Conservation (phyloP, 2,888 invertebrate genomes). For the Euzetes globulus region DNA sequence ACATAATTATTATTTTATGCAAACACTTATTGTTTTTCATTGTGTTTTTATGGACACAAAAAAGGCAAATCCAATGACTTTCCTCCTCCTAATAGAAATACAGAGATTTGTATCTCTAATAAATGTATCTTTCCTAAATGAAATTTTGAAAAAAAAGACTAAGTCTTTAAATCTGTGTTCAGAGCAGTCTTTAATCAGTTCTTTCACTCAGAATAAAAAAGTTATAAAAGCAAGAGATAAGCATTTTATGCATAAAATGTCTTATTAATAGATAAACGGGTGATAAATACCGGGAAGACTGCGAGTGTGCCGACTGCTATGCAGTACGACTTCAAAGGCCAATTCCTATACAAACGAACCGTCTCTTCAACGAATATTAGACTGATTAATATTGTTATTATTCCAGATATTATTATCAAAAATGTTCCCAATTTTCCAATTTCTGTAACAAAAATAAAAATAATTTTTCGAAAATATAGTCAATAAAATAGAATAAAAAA, state of each 20-base stretch:
- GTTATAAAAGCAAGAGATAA: too few relatives aligned
- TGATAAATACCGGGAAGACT: constrained; percentile 41
- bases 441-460: background rate
- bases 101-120: too few relatives aligned
- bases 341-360: constrained; percentile 38
- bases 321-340: constrained; percentile 41
- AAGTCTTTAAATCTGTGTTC: too few relatives aligned
- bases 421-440: constrained; percentile 27
- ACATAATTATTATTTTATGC: too few relatives aligned
- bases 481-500: too few relatives aligned
- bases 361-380: constrained; percentile 37
- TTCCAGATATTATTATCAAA: background rate
- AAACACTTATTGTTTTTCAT: background rate
- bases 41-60: background rate
- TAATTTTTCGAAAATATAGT: background rate
- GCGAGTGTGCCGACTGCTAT: constrained; percentile 39
- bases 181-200: too few relatives aligned
- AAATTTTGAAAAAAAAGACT: too few relatives aligned
- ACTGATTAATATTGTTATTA: constrained; percentile 16
- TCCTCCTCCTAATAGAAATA: too few relatives aligned
- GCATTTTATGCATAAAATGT: too few relatives aligned
- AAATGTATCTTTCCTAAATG: too few relatives aligned
- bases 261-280: too few relatives aligned
- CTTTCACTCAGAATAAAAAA: too few relatives aligned
- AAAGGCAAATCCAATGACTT: background rate